Evolutionary conservation across 1,140 invertebrate species (phyloP), one percentile per base, ranked within the genome.

Genomic region (Euschistus heros): DNA sequence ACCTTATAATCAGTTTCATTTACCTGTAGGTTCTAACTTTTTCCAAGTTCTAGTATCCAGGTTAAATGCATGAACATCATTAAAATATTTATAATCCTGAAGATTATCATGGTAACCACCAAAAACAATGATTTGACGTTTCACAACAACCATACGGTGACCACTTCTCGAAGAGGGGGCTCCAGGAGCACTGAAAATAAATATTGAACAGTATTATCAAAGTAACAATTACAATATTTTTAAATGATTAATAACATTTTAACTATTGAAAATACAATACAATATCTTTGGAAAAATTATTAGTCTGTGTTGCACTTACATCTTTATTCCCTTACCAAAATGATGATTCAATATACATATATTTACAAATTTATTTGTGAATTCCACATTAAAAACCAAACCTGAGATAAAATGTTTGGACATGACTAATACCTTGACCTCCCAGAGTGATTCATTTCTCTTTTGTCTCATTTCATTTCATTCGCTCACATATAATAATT

Each of bases 61-160:
- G 71, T 90, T 85, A 75, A 97, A 96, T 27, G 82, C 76, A 75
- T 93, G 80, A 4, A 94, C 73, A 78, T 97, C 94, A 76, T 94
- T 94, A 72, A 84, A 94, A 76, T 96, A 97, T 71, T 88, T 88
- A 73, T 87, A 95, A 57, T 92, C 86, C 64, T 88, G 82, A 6
- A 86, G 80, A 76, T 93, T 94, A 75, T 96, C 92, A 73, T 91
- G 84, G 74, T 93, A 97, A 18, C 94, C 93, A 1, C 94, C 93
- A 80, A 96, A 97, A 22, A 96, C 77, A 68, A 94, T 79, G 0
- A 97, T 73, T 68, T 86, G 81, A 69, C 89, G 90, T 72, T 91
- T 91, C 17, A 84, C 78, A 7, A 83, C 79, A 8, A 84, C 80
- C 92, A 96, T 96, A 66, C 92, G 79, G 74, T 97, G 93, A 0